A percentile compares a stretch with the other conserved stretches of the same genome.
Evolutionary conservation across 2,797 vertebrate species (phyloP).

Genomic region (Enteromius paludinosus): DNA sequence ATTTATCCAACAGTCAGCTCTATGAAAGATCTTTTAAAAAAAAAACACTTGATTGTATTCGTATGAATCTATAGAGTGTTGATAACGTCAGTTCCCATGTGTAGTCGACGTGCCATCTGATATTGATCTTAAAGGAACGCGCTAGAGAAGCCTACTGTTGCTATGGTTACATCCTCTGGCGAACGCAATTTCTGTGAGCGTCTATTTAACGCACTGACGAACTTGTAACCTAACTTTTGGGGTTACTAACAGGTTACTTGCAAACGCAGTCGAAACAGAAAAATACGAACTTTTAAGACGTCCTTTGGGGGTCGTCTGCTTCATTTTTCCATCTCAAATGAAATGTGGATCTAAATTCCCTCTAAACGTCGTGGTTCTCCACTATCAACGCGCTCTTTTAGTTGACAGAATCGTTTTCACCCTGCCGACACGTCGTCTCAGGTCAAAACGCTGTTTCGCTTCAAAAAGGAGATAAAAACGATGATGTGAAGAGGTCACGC

Average conservation of each 20-base stretch:
- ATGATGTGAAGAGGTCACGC: conserved; percentile 70
- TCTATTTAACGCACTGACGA: not conserved
- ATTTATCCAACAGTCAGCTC: not conserved
- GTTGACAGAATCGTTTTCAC: conserved; percentile 65
- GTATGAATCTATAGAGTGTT: not conserved
- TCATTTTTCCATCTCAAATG: not conserved
- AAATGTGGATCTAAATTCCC: conserved; percentile 40
- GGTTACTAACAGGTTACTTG: not conserved
- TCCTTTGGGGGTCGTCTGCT: not conserved
- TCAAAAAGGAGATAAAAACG: conserved; percentile 74
- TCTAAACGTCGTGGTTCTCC: conserved; percentile 67
- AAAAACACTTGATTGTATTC: not conserved
- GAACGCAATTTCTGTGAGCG: not conserved
- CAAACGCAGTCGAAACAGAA: not conserved
- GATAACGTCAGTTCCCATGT: not conserved
- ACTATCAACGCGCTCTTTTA: conserved; percentile 62
- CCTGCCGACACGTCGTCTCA: conserved; percentile 44
- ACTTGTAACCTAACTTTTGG: conserved; percentile 20
- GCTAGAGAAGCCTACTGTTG: conserved; percentile 10
- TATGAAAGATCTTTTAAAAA: not conserved
- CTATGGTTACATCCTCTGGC: conserved; percentile 18
- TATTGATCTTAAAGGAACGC: not conserved
- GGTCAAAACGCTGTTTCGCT: conserved; percentile 71
- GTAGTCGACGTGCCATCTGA: not conserved
- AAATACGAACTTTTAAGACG: not conserved